phyloP scores from a whole-genome alignment of 30 jellyfish, hydroid and myxozoan species.

The Sanderia malayensis region DNA sequence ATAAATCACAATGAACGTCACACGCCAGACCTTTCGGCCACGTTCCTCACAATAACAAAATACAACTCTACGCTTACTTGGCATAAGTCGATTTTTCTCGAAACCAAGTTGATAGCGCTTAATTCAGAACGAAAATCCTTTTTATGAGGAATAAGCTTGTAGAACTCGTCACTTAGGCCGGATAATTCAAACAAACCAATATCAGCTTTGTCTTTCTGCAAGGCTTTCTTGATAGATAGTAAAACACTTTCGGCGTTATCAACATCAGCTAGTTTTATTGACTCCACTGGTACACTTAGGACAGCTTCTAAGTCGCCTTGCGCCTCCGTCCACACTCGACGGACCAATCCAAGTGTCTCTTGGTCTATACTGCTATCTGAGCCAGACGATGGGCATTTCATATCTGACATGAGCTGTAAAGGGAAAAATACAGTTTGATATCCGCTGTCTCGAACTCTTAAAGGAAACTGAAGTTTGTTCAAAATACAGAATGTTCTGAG shows the following conservation, averaged over 20 bases:
- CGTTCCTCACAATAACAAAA: too few species aligned
- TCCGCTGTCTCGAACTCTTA: too few species aligned
- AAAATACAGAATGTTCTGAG: too few species aligned
- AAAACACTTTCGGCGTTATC: conserved; percentile 82
- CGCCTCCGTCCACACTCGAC: conserved; percentile 79
- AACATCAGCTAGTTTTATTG: conserved; percentile 50
- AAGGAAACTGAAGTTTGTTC: too few species aligned
- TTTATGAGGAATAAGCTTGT: conserved; percentile 55
- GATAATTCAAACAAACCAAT: conserved; percentile 9
- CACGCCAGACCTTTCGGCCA: too few species aligned
- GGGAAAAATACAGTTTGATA: too few species aligned
- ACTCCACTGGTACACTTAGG: conserved; percentile 48
- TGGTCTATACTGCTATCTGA: conserved; percentile 16
- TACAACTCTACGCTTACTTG: conserved; percentile 48
- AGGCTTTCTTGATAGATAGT: conserved; percentile 37
- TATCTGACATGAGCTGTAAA: conserved; percentile 31
- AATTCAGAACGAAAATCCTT: background rate
- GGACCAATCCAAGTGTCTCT: conserved; percentile 41
- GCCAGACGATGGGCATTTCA: conserved; percentile 8
- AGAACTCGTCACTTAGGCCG: conserved; percentile 30
- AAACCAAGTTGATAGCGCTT: conserved; percentile 16
- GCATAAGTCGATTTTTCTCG: conserved; percentile 68
- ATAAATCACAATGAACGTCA: too few species aligned
- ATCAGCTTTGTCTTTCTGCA: background rate
- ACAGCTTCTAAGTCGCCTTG: conserved; percentile 65